phyloP scores from a whole-genome alignment of 1,140 invertebrate species.

The Pseudobourletiella spinata region DNA sequence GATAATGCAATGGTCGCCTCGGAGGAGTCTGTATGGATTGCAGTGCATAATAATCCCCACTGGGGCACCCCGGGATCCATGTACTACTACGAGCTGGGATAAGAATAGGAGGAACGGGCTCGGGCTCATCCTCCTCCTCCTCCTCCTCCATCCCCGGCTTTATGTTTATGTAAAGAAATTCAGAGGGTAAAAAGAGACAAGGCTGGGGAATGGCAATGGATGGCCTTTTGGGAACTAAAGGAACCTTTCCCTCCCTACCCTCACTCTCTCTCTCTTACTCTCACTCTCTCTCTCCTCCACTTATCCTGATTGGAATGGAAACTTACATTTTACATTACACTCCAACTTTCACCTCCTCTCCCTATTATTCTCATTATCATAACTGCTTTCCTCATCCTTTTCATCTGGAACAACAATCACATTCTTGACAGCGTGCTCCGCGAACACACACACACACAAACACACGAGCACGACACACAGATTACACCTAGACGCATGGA shows the following conservation, averaged over 20 bases:
- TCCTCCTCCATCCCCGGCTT: background rate
- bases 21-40: too few relatives aligned
- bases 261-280: background rate
- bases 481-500: too few relatives aligned
- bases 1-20: too few relatives aligned
- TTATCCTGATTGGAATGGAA: constrained; percentile 32
- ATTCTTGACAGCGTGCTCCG: background rate
- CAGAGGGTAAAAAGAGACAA: background rate
- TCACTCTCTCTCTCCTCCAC: constrained; percentile 10
- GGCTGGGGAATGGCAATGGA: background rate
- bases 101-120: background rate
- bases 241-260: too few relatives aligned
- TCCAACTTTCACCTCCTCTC: constrained; percentile 24
- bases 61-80: too few relatives aligned
- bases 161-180: background rate
- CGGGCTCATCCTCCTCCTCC: background rate
- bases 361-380: constrained; percentile 31
- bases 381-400: constrained; percentile 8
- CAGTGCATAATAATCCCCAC: too few relatives aligned
- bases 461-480: too few relatives aligned
- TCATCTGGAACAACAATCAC: background rate
- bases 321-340: constrained; percentile 11
- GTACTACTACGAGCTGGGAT: too few relatives aligned
- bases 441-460: too few relatives aligned
- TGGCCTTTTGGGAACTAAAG: background rate